phyloP scores from a whole-genome alignment of 1,140 invertebrate species.

The Heliothis subflexa region DNA sequence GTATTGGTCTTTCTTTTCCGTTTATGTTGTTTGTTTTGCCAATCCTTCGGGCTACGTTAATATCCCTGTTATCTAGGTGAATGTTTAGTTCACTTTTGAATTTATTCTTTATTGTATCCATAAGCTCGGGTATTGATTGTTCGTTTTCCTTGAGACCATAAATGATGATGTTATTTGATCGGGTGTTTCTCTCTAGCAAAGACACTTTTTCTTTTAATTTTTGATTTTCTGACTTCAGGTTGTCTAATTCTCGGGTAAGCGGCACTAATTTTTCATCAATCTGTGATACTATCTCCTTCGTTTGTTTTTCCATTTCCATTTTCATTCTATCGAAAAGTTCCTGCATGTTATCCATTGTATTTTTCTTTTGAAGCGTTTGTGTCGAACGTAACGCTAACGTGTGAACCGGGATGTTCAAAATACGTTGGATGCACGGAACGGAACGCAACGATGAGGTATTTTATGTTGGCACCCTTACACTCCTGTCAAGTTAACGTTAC shows the following conservation, averaged over 20 bases:
- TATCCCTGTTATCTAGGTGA: conserved; percentile 39
- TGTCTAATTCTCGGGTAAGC: conserved; percentile 39
- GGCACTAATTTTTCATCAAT: conserved; percentile 55
- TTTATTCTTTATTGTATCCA: conserved; percentile 48
- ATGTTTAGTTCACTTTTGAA: conserved; percentile 54
- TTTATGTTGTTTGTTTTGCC: conserved; percentile 49
- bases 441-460: too few species aligned
- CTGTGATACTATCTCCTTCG: conserved; percentile 45
- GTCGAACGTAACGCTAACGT: too few species aligned
- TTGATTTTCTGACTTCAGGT: conserved; percentile 50
- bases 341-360: conserved; percentile 71
- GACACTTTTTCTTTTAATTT: conserved; percentile 50
- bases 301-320: conserved; percentile 54
- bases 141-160: conserved; percentile 56
- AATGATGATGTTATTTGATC: conserved; percentile 55
- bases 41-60: conserved; percentile 50
- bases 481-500: too few species aligned
- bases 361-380: too few species aligned
- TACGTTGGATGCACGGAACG: too few species aligned
- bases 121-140: conserved; percentile 42
- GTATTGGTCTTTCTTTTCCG: conserved; percentile 51
- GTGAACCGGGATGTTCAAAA: too few species aligned
- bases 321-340: conserved; percentile 49
- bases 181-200: conserved; percentile 47
- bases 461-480: too few species aligned